Evolutionary conservation across 2,888 invertebrate genomes (phyloP), one percentile per base, ranked within the genome.

Genomic region (Taphrorychus bicolor): DNA sequence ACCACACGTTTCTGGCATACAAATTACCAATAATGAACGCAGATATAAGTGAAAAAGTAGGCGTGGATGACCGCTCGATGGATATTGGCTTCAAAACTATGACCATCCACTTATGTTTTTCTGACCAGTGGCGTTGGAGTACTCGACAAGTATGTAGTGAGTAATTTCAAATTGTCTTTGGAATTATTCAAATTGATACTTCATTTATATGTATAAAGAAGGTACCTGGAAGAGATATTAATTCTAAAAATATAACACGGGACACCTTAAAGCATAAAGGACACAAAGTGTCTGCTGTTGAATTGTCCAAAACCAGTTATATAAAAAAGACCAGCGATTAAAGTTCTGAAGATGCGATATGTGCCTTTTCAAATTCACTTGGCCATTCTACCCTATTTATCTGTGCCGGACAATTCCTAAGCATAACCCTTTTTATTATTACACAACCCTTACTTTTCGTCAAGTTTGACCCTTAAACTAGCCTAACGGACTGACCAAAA

Each of bases 21-120:
- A 81, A 81, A 81, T 81, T 78, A 80, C 74, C 74, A 74, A 75
- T 81, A 81, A 81, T 81, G 79, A 81, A 78, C 74, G 72, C 71
- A 77, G 79, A 78, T 78, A 77, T 79, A 80, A 79, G 78, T 79
- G 80, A 81, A 61, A 81, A 81, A 81, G 81, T 80, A 77, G 80
- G 81, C 80, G 81, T 79, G 76, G 76, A 78, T 78, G 60, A 52
- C 54, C 48, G 57, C 23, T 45, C 67, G 61, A 72, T 70, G 64
- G 65, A 67, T 65, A 62, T 54, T 67, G 57, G 60, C 40, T 64
- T 65, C 59, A 49, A 61, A 64, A 67, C 66, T 67, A n/a, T n/a
- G 70, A 67, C 70, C 70, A 60, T 49, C 59, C 56, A 59, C 52
- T 57, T 65, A 65, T 69, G 57, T 65, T 69, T 61, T 51, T 59